phyloP scores from a whole-genome alignment of 1,140 invertebrate species.

The Drosophila parvula region DNA sequence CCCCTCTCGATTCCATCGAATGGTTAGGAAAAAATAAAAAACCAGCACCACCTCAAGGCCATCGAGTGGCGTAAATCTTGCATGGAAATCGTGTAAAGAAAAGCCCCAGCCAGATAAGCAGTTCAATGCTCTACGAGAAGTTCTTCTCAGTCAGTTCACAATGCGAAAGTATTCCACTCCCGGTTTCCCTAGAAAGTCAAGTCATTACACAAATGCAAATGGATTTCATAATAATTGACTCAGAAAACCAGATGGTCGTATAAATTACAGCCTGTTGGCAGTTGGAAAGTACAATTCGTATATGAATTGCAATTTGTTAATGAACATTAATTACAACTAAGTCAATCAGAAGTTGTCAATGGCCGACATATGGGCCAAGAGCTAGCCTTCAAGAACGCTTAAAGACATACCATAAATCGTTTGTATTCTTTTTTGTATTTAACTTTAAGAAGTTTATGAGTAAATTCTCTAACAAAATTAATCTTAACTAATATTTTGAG shows the following conservation, averaged over 20 bases:
- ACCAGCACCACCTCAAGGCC: slow-evolving; percentile 63
- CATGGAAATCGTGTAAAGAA: slow-evolving; percentile 54
- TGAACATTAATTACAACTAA: slow-evolving; percentile 35
- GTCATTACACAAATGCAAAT: slow-evolving; percentile 35
- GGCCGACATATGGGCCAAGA: slow-evolving; percentile 18
- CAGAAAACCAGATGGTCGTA: slow-evolving; percentile 8
- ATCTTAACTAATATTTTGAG: background rate
- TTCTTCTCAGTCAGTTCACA: slow-evolving; percentile 3
- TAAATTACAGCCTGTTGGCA: slow-evolving; percentile 3
- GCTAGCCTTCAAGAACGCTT: background rate
- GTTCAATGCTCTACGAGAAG: slow-evolving; percentile 44
- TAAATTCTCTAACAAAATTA: background rate
- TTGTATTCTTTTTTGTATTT: background rate
- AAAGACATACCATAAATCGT: background rate
- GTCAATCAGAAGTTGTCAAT: slow-evolving; percentile 32
- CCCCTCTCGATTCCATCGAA: slow-evolving; percentile 31
- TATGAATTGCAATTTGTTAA: slow-evolving; percentile 50
- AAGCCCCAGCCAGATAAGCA: slow-evolving; percentile 43
- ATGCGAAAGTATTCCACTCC: background rate
- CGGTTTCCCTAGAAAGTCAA: slow-evolving; percentile 22
- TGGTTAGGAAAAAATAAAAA: slow-evolving; percentile 46
- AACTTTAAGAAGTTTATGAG: background rate
- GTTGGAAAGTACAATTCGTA: slow-evolving; percentile 11
- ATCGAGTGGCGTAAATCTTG: slow-evolving; percentile 66
- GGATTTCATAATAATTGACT: slow-evolving; percentile 16